Evolutionary conservation across 2,113 vertebrate species (phyloP).

Genomic region (Perccottus glenii): DNA sequence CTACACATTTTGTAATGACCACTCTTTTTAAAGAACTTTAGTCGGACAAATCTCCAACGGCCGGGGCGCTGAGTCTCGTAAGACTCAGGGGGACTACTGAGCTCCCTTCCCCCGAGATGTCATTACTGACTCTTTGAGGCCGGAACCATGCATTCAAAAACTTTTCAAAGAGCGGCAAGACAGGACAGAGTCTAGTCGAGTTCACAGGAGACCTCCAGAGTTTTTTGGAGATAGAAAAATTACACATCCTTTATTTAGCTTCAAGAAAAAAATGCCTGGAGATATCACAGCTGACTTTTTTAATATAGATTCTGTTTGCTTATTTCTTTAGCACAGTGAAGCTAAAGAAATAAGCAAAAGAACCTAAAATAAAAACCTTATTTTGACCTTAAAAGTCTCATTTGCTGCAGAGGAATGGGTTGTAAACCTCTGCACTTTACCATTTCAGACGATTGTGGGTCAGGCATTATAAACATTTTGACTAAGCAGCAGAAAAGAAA

Average conservation of each 20-base stretch:
- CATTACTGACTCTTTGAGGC: conserved; percentile 41
- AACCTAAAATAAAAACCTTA: no score
- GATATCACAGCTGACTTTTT: neutral
- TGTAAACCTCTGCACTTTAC: no score
- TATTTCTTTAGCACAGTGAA: no score
- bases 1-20: neutral
- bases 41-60: neutral
- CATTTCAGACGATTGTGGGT: no score
- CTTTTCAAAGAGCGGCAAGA: conserved; percentile 14
- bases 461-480: no score
- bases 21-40: neutral
- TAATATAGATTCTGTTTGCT: no score
- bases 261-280: neutral
- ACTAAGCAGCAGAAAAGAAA: no score
- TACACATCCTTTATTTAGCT: conserved; percentile 2
- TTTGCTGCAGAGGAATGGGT: no score
- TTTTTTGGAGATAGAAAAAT: neutral
- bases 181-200: neutral
- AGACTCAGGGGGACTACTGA: conserved; percentile 9
- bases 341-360: no score
- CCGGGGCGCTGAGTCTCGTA: neutral
- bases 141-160: conserved; percentile 2
- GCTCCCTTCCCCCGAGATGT: conserved; percentile 24
- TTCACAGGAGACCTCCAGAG: neutral
- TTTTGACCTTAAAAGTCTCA: no score